These are phyloP conservation scores for Himalopsyche japonica DNA, from an alignment of 2,888 invertebrate species.

Conservation along the genomic window DNA sequence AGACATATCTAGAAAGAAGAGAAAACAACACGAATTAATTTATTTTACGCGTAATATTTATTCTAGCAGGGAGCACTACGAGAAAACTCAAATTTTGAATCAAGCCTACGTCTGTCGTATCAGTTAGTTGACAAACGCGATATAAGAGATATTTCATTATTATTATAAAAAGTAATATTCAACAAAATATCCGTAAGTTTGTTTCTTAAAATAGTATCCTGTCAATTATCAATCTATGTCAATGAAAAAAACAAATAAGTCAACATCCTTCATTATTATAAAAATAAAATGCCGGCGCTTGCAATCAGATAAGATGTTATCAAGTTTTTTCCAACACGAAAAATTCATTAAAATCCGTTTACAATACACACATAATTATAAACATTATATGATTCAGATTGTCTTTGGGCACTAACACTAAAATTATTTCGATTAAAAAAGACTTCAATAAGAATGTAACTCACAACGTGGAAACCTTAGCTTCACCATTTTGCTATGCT, in stretches of 20 bases:
- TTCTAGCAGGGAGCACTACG: too few relatives aligned
- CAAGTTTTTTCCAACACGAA: background rate
- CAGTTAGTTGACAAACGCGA: too few relatives aligned
- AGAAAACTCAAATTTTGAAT: too few relatives aligned
- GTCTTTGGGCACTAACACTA: too few relatives aligned
- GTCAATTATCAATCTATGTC: background rate
- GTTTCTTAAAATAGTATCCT: background rate
- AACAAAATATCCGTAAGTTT: too few relatives aligned
- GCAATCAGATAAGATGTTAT: background rate
- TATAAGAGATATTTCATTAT: too few relatives aligned
- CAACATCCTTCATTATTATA: background rate
- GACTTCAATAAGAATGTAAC: background rate
- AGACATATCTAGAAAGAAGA: conserved; percentile 62
- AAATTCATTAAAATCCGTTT: background rate
- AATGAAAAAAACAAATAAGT: background rate
- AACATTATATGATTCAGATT: background rate
- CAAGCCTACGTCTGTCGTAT: too few relatives aligned
- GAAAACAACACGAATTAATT: background rate
- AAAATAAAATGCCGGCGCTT: background rate
- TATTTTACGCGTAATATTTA: background rate
- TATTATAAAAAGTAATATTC: too few relatives aligned
- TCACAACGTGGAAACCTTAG: background rate
- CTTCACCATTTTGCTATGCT: background rate
- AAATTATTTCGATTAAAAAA: background rate
- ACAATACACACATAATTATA: background rate